Conservation (phyloP, 2,888 invertebrate genomes). For the Phengaris alcon region DNA sequence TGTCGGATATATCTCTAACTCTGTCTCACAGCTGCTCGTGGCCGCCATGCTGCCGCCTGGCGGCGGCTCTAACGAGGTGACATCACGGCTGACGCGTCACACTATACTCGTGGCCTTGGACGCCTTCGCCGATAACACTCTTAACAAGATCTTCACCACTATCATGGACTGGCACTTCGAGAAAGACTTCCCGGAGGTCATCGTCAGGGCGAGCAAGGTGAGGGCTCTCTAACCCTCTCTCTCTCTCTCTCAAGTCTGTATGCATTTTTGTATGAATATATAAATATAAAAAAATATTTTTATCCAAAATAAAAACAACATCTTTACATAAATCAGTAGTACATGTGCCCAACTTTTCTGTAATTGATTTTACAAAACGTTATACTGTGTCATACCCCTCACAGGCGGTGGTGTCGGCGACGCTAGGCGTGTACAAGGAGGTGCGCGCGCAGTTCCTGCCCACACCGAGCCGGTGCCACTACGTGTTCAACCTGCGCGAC, state of each 20-base stretch:
- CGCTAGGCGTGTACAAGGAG: constrained; percentile 91
- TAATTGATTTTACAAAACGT: too few relatives aligned
- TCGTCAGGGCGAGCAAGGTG: constrained; percentile 83
- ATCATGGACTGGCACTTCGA: constrained; percentile 96
- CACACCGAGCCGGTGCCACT: constrained; percentile 95
- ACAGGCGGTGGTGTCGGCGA: constrained; percentile 88
- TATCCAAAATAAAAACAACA: too few relatives aligned
- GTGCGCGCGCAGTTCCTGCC: constrained; percentile 89
- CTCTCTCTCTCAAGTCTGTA: too few relatives aligned
- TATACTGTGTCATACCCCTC: neutral
- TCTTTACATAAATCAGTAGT: too few relatives aligned
- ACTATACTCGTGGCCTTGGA: constrained; percentile 91
- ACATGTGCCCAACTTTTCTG: too few relatives aligned
- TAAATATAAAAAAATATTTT: too few relatives aligned
- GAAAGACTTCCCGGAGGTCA: constrained; percentile 86
- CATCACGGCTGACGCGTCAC: constrained; percentile 92
- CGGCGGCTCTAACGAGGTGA: constrained; percentile 92
- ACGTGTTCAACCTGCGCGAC: constrained; percentile 95
- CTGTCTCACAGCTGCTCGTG: constrained; percentile 83
- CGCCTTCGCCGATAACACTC: constrained; percentile 91
- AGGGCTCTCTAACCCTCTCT: neutral
- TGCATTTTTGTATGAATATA: too few relatives aligned
- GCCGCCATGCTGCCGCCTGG: constrained; percentile 94
- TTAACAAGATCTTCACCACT: constrained; percentile 91
- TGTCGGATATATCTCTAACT: neutral